phyloP scores from a whole-genome alignment of 1,140 invertebrate genomes.

The Goniozus legneri region DNA sequence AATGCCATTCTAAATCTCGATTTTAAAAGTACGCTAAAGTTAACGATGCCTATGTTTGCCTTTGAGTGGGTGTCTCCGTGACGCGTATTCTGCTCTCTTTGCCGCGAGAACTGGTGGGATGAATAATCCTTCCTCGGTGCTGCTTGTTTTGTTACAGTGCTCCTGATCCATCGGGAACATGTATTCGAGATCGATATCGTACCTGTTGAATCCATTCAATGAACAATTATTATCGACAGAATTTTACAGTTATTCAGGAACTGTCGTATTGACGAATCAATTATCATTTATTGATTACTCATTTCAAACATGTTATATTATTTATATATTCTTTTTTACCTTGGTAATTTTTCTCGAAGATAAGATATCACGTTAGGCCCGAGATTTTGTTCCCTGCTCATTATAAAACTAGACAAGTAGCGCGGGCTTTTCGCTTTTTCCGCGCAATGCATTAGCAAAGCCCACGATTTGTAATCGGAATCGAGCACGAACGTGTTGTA shows the following conservation, averaged over 20 bases:
- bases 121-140: constrained; percentile 23
- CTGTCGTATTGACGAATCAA: constrained; percentile 6
- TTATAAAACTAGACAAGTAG: constrained; percentile 79
- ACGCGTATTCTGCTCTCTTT: constrained; percentile 23
- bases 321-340: constrained; percentile 24
- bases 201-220: constrained; percentile 56
- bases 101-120: constrained; percentile 26
- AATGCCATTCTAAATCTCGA: background rate
- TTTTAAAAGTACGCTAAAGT: constrained; percentile 8
- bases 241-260: constrained; percentile 1
- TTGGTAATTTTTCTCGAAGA: constrained; percentile 60
- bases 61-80: constrained; percentile 42
- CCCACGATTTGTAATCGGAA: constrained; percentile 77
- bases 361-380: constrained; percentile 61
- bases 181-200: constrained; percentile 77
- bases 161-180: constrained; percentile 77
- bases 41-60: constrained; percentile 37
- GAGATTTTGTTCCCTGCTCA: constrained; percentile 64
- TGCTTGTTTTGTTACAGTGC: constrained; percentile 53
- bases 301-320: no score
- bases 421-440: constrained; percentile 75
- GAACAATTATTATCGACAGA: no score
- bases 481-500: constrained; percentile 85
- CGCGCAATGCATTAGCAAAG: constrained; percentile 78
- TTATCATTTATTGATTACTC: no score